Percentiles rank a stretch among this genome's conserved stretches.
phyloP scores from a whole-genome alignment of 2,888 invertebrate genomes.

The Acronicta psi region DNA sequence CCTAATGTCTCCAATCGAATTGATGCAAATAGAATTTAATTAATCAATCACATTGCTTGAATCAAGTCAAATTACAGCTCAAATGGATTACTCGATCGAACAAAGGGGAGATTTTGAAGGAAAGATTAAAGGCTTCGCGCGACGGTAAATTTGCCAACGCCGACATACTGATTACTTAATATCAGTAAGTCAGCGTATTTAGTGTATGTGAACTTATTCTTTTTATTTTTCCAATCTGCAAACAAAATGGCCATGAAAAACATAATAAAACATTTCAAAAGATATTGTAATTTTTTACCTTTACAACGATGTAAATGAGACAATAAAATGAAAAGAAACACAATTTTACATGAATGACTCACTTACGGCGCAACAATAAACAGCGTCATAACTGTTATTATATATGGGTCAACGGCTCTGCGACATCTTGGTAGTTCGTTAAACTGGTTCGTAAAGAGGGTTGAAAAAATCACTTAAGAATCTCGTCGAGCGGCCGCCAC shows the following conservation, averaged over 20 bases:
- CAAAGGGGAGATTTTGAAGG: constrained; percentile 42
- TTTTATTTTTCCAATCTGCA: too few species aligned
- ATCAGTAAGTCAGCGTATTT: not conserved
- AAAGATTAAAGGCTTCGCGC: constrained; percentile 28
- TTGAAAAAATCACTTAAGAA: constrained; percentile 86
- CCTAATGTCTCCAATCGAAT: constrained; percentile 27
- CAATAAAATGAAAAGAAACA: constrained; percentile 60
- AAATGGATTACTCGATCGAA: constrained; percentile 45
- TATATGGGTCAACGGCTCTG: constrained; percentile 80
- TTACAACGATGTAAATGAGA: constrained; percentile 52
- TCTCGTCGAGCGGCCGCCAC: constrained; percentile 73
- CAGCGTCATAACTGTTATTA: constrained; percentile 78
- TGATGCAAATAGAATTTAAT: constrained; percentile 51
- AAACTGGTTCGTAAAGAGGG: constrained; percentile 75
- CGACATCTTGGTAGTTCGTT: constrained; percentile 84
- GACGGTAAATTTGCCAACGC: constrained; percentile 21
- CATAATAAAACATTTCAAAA: constrained; percentile 48
- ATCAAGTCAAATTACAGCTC: constrained; percentile 54
- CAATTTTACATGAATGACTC: constrained; percentile 68
- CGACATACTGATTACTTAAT: not conserved
- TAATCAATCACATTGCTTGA: constrained; percentile 53
- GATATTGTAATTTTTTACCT: constrained; percentile 52
- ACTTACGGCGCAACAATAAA: constrained; percentile 72
- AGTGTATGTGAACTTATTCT: not conserved
- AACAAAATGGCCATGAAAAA: constrained; percentile 15